These are phyloP conservation scores for Exocentrus adspersus DNA, from an alignment of 2,888 invertebrate genomes.

Conservation along the genomic window DNA sequence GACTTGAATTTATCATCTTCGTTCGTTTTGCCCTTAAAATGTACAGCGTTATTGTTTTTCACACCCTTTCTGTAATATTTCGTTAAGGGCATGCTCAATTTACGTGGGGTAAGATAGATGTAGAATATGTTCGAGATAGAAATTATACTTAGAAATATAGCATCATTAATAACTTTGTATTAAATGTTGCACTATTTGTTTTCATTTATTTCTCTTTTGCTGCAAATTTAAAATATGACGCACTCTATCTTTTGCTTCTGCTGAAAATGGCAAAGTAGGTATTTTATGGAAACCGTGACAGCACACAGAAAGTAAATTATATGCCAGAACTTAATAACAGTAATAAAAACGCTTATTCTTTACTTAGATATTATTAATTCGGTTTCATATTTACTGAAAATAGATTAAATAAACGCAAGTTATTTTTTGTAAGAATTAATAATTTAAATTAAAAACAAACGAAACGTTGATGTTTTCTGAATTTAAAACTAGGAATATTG, in stretches of 20 bases:
- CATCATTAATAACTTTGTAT: slow-evolving; percentile 63
- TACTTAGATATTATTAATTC: too few species aligned
- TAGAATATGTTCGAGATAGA: slow-evolving; percentile 49
- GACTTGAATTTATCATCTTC: slow-evolving; percentile 62
- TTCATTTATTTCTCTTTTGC: slow-evolving; percentile 60
- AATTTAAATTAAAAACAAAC: too few species aligned
- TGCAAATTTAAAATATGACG: slow-evolving; percentile 55
- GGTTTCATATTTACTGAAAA: too few species aligned
- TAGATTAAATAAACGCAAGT: too few species aligned
- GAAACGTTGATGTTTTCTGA: too few species aligned
- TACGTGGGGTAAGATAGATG: slow-evolving; percentile 43
- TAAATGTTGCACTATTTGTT: slow-evolving; percentile 63
- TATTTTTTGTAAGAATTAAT: too few species aligned
- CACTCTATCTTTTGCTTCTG: slow-evolving; percentile 48
- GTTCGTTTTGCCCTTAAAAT: slow-evolving; percentile 58
- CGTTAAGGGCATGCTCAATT: slow-evolving; percentile 34
- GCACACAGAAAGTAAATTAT: background rate
- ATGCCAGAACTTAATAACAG: background rate
- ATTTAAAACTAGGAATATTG: too few species aligned
- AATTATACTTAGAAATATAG: slow-evolving; percentile 59
- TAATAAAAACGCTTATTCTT: too few species aligned
- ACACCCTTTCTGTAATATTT: slow-evolving; percentile 50
- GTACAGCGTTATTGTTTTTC: slow-evolving; percentile 56
- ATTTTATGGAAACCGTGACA: background rate
- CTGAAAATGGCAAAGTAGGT: slow-evolving; percentile 1